Evolutionary conservation across 2,797 vertebrate species (phyloP).

Genomic region (Propithecus deckenii): DNA sequence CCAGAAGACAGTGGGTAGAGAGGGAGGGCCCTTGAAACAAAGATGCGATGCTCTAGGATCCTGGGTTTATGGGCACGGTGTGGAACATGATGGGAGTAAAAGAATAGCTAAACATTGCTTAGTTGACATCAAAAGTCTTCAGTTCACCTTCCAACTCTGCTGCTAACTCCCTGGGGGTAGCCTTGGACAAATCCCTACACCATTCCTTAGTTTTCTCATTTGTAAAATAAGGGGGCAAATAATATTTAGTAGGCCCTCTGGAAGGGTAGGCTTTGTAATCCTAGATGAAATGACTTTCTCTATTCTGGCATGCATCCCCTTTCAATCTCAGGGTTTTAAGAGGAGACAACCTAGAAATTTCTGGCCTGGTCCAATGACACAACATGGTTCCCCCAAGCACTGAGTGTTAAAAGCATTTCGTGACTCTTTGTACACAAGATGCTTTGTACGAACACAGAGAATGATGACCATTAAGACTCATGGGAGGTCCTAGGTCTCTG

Average conservation of each 20-base stretch:
- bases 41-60: neutral
- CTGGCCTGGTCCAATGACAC: neutral
- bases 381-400: neutral
- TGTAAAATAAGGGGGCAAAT: neutral
- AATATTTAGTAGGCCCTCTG: neutral
- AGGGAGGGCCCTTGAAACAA: neutral
- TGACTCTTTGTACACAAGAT: neutral
- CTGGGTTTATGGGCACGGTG: neutral
- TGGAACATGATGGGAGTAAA: neutral
- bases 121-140: neutral
- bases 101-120: neutral
- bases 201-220: neutral
- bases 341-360: constrained; percentile 9
- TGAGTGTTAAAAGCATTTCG: neutral
- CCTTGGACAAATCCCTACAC: neutral
- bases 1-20: neutral
- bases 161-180: neutral
- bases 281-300: neutral
- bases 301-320: neutral
- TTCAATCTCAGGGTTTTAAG: neutral
- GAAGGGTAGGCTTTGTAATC: neutral
- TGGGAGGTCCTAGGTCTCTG: neutral
- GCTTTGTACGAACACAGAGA: neutral
- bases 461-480: neutral
- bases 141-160: neutral